Conservation (phyloP, 2,797 vertebrate genomes). For the Perodicticus potto region DNA sequence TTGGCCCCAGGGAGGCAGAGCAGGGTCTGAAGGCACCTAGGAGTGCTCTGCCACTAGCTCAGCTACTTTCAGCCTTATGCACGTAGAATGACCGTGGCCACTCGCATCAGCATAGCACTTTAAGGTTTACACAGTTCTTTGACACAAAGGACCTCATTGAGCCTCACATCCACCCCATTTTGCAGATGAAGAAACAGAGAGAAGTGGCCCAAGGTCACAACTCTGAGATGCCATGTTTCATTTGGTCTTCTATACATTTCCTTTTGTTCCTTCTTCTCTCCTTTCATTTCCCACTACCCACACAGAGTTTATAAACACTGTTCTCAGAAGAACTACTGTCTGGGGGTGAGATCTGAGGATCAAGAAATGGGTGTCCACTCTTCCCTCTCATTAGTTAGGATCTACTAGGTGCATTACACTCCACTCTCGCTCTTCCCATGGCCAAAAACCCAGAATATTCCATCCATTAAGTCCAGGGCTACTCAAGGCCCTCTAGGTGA, state of each 20-base stretch:
- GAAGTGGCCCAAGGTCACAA: neutral
- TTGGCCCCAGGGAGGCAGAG: neutral
- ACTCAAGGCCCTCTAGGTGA: neutral
- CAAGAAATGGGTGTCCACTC: neutral
- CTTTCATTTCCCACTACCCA: neutral
- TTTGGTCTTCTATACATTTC: neutral
- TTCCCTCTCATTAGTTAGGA: neutral
- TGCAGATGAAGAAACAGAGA: neutral
- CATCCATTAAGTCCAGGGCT: neutral
- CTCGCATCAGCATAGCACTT: conserved; percentile 55
- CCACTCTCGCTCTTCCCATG: neutral
- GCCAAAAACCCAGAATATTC: neutral
- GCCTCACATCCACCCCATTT: neutral
- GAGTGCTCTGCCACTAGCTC: conserved; percentile 9
- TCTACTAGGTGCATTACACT: neutral
- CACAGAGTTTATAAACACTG: neutral
- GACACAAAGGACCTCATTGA: neutral
- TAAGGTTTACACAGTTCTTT: conserved; percentile 45
- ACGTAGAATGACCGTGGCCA: conserved; percentile 60
- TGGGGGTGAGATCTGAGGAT: conserved; percentile 1
- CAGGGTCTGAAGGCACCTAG: neutral
- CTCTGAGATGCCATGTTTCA: neutral
- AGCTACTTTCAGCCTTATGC: conserved; percentile 75
- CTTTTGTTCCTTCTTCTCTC: neutral
- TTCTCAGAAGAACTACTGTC: neutral